Conservation (phyloP, 2,113 vertebrate genomes). For the Chloroceryle aenea region DNA sequence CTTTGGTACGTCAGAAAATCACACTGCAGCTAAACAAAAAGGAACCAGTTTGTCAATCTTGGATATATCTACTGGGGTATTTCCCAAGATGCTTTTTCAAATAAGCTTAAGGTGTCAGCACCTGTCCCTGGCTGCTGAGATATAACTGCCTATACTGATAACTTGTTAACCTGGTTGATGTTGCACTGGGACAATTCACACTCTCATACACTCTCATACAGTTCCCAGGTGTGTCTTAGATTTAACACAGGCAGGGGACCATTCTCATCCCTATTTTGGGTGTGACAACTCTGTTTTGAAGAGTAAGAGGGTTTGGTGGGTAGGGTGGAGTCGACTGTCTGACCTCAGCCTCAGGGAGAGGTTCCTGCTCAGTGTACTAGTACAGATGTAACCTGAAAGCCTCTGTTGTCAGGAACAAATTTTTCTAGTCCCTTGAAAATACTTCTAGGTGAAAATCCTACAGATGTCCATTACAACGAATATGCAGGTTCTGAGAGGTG, state of each 20-base stretch:
- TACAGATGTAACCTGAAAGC: neutral
- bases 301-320: neutral
- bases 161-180: neutral
- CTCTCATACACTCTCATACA: neutral
- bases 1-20: neutral
- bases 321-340: neutral
- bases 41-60: neutral
- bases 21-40: neutral
- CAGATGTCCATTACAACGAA: neutral
- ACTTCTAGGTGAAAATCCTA: neutral
- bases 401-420: neutral
- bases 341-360: neutral
- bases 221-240: neutral
- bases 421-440: neutral
- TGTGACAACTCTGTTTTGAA: neutral
- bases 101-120: neutral
- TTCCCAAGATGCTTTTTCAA: neutral
- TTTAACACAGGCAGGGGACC: neutral
- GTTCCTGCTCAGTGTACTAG: neutral
- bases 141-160: neutral
- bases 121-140: neutral
- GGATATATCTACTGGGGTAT: neutral
- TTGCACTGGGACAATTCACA: neutral
- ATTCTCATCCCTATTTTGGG: neutral
- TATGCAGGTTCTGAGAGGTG: neutral